These are phyloP conservation scores for Todus mexicanus DNA, from an alignment of 2,797 vertebrate species.

Conservation along the genomic window DNA sequence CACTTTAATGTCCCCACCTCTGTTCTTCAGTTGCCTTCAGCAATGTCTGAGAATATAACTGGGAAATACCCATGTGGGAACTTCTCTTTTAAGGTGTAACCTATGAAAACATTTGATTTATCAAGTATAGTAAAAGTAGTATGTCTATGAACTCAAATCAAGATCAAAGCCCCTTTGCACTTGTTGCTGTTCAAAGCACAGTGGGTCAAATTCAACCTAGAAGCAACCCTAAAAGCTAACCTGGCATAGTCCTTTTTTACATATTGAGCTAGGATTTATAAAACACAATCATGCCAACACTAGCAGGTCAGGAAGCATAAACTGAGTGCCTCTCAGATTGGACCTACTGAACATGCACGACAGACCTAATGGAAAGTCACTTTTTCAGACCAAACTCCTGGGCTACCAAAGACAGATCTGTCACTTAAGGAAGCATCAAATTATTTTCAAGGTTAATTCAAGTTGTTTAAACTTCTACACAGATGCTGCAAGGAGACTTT, in stretches of 20 bases:
- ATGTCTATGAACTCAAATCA: neutral
- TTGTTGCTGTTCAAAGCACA: neutral
- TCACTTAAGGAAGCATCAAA: neutral
- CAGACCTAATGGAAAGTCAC: neutral
- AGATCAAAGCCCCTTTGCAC: neutral
- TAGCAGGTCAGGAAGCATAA: neutral
- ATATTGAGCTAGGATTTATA: neutral
- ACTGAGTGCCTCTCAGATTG: neutral
- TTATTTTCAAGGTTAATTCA: neutral
- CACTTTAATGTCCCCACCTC: neutral
- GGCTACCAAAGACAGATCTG: neutral
- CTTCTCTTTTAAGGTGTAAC: neutral
- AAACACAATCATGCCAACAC: neutral
- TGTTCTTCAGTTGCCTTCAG: neutral
- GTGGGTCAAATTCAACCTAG: neutral
- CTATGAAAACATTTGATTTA: neutral
- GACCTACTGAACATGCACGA: neutral
- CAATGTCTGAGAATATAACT: neutral
- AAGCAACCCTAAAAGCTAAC: neutral
- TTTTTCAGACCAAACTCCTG: neutral
- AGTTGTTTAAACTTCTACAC: neutral
- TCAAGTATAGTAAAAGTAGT: neutral
- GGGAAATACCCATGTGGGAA: neutral
- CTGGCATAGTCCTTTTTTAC: neutral
- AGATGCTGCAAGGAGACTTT: neutral